Base-by-base conservation (phyloP, 2,113 vertebrate species). In the Chionis minor region DNA sequence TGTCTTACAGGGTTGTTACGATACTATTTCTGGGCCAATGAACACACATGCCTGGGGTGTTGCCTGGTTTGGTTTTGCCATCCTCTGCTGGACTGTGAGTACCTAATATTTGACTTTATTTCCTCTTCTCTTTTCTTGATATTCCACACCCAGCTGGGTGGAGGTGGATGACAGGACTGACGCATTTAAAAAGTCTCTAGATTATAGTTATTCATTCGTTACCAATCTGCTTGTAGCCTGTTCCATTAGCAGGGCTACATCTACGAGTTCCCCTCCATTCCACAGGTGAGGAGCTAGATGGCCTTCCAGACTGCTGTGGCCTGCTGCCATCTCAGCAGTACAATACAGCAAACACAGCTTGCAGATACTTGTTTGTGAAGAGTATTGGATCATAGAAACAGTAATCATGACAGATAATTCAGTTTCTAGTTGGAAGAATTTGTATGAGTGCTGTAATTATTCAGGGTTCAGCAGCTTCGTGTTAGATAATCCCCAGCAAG, bases 61-160 rank as follows among this genome's bases (percentile, higher is more conserved):
- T 81, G 98, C 98, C 78, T 99, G 98, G 98, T 99, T 98, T 98
- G 98, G 98, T 63, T 99, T 99, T 97, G 98, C 98, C 95, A 98
- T 98, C 94, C 98, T 99, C 77, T 99, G 98, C 95, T 98, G 98
- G 98, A 98, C 97, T 71, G 98, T 99, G 91, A 98, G 98, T 98
- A 97, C 66, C 92, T 80, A 70, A 61, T 66, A 52, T 83, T 22
- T 93, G 77, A 38, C 8, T 92, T 81, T 78, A 62, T 59, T 91
- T 80, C 66, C 42, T 74, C 59, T 71, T 91, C 52, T 73, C 33
- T 69, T 55, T n/a, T 71, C 35, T 77, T 56, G 51, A 35, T 81
- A 14, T 44, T 65, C 63, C 89, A 62, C 96, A 81, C 86, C 77
- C 86, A 71, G 23, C 0, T 86, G 95, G 92, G 90, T 84, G 92